Base-by-base conservation (phyloP, 2,113 vertebrate genomes). In the Solea solea region DNA sequence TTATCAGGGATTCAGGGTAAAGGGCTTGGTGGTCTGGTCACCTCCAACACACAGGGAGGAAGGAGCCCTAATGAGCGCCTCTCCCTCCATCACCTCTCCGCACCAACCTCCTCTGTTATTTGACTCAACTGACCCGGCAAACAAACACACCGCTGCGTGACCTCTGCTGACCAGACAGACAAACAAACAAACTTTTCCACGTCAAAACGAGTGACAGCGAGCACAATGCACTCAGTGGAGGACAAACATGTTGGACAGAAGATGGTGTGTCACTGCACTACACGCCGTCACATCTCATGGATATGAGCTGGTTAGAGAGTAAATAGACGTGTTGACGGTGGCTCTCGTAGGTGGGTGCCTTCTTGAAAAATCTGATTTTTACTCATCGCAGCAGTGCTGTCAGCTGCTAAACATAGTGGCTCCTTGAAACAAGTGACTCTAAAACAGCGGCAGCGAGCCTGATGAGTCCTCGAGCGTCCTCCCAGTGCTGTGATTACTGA, bases 401-500 rank as follows among this genome's bases (percentile, higher is more conserved):
- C 78, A 79, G 86, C 82, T 72, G 80, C 70, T 73, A 81, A 87
- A 80, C 81, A 74, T 78, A 56, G 78, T 76, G 70, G 81, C 86
- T 85, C 80, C 85, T 87, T 86, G 66, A 89, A 85, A 86, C 70
- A 81, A 91, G 89, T 83, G 87, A 82, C 82, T 88, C 81, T 86
- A 78, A 87, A 87, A 88, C 82, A 86, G 86, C 77, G 78, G 82
- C 86, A 78, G 85, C 65, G 61, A 78, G 81, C 78, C 74, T 89
- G 88, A 90, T 90, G 89, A 91, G 86, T 92, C 88, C 88, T 91
- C 76, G 64, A 85, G 84, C 87, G 84, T 88, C 89, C 88, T 91
- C 89, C 87, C 87, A 83, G 80, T 52, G 86, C 88, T 85, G 87
- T 92, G 91, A 94, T 94, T 94, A 93, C 91, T 88, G 90, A 90